Percentiles rank a stretch among this genome's conserved stretches.
Conservation (phyloP, 2,888 invertebrate species). For the Exephanes ischioxanthus region DNA sequence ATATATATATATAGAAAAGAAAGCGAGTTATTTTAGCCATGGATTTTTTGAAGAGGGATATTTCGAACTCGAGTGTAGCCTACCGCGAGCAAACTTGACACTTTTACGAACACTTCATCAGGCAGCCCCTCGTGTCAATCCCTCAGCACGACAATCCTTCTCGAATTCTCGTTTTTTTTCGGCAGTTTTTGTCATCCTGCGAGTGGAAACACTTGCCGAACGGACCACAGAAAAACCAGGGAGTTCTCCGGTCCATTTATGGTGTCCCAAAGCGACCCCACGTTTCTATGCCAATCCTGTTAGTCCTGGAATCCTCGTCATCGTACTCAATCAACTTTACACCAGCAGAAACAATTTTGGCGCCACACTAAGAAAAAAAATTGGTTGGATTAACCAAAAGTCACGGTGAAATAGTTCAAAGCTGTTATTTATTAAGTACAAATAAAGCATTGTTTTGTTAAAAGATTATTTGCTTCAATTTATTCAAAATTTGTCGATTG, state of each 20-base stretch:
- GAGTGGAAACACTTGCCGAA: conserved; percentile 52
- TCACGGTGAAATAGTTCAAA: no score
- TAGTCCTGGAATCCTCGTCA: neutral
- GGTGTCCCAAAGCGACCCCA: neutral
- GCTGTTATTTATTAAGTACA: no score
- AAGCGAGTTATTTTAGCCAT: no score
- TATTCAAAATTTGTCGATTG: no score
- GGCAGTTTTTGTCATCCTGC: neutral
- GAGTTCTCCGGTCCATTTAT: conserved; percentile 30
- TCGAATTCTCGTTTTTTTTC: conserved; percentile 38
- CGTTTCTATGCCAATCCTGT: neutral
- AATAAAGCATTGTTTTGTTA: no score
- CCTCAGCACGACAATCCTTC: conserved; percentile 20
- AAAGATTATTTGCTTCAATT: no score
- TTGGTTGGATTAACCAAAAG: no score
- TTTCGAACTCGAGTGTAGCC: conserved; percentile 3
- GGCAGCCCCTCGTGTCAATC: conserved; percentile 1
- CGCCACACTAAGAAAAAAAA: no score
- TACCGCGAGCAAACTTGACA: conserved; percentile 64
- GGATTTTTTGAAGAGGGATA: neutral
- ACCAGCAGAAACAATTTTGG: neutral
- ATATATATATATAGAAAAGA: no score
- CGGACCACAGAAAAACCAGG: neutral
- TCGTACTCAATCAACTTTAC: neutral
- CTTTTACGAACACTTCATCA: conserved; percentile 60